phyloP scores from a whole-genome alignment of 2,888 invertebrate genomes.

The Hydropsyche betteni region DNA sequence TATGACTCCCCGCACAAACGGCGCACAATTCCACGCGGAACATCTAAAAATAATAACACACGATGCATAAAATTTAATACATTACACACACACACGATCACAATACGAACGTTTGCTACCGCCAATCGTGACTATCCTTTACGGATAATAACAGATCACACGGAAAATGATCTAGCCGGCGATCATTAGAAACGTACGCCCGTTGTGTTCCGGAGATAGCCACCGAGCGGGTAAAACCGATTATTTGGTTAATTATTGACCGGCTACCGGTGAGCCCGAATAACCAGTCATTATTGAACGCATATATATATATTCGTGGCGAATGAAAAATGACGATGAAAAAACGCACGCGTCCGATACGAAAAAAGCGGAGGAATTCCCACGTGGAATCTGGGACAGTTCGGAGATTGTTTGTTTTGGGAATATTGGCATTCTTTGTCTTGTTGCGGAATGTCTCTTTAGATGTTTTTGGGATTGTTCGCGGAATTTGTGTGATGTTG shows the following conservation, averaged over 20 bases:
- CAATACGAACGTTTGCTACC: slow-evolving; percentile 33
- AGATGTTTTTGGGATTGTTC: no score
- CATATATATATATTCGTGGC: not conserved
- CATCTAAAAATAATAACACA: no score
- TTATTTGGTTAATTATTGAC: slow-evolving; percentile 52
- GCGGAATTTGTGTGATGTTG: no score
- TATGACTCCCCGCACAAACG: no score
- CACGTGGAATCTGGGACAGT: no score
- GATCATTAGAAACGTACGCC: slow-evolving; percentile 37
- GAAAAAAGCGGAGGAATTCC: no score
- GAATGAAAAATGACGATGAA: slow-evolving; percentile 6
- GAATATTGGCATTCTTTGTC: no score
- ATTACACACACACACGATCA: no score
- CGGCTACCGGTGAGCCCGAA: slow-evolving; percentile 50
- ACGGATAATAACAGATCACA: slow-evolving; percentile 38
- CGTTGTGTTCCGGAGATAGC: slow-evolving; percentile 38
- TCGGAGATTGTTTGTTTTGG: no score
- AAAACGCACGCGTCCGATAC: not conserved
- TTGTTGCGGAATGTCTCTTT: no score
- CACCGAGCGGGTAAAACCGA: slow-evolving; percentile 47
- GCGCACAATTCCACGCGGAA: no score
- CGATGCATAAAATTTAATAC: no score
- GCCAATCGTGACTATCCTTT: slow-evolving; percentile 38
- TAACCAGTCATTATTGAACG: slow-evolving; percentile 50
- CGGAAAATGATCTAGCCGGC: slow-evolving; percentile 33